Evolutionary conservation across 2,888 invertebrate genomes (phyloP), one percentile per base, ranked within the genome.

Genomic region (Cheilosia vernalis): DNA sequence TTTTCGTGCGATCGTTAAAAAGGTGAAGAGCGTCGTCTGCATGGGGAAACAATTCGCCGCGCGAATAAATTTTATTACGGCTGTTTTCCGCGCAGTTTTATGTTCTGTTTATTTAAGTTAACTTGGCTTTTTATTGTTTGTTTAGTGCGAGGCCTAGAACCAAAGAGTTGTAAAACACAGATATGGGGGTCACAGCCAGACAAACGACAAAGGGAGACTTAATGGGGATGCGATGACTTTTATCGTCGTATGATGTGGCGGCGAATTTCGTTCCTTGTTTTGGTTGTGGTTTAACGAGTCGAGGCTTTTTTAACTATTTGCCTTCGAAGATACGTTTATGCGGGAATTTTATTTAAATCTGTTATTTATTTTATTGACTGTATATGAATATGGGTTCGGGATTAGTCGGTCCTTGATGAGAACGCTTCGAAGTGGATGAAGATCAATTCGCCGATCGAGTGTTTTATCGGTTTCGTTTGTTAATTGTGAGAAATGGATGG

Each of bases 51-150:
- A 80, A 85, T 85, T 85, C 76, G 76, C 76, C 44, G 61, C 42
- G 77, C 72, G 40, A 77, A 81, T 77, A 72, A 76, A 72, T 72
- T 81, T 77, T 81, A 76, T 81, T 81, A 77, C 53, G 56, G 77
- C 47, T 77, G 76, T 81, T 80, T 77, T 80, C 56, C 85, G 70
- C 76, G 67, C 63, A 60, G 69, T 80, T 84, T 84, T 80, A 84
- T 84, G 53, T 64, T 74, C 69, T 84, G 84, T 84, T 84, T 84
- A 85, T 76, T 72, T 70, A 67, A 77, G 33, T 24, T 66, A 64
- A 40, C 49, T 27, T 67, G 27, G 15, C 24, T 33, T 66, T 74
- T 64, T 63, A 69, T 73, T 79, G 66, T 78, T 83, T 72, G 56
- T 82, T 77, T 66, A 77, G 64, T 64, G 64, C 37, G 56, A 66